Percentiles rank a stretch among this genome's conserved stretches.
Conservation (phyloP, 2,113 vertebrate genomes). For the Smithornis capensis region DNA sequence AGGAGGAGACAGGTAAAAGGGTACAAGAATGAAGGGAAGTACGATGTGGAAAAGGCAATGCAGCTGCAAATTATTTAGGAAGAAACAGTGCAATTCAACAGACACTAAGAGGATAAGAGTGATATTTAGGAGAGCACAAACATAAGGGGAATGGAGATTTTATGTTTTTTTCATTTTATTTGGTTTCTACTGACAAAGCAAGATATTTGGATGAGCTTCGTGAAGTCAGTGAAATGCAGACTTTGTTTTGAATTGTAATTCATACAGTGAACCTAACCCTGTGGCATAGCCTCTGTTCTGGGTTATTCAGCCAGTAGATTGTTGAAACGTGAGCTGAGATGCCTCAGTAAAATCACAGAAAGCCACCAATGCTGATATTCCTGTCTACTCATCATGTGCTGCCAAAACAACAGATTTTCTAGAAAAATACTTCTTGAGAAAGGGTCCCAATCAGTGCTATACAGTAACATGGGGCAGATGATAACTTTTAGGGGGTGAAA, state of each 20-base stretch:
- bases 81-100: not conserved
- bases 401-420: not conserved
- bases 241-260: not conserved
- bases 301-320: not conserved
- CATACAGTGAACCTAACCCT: not conserved
- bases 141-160: not conserved
- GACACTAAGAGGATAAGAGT: not conserved
- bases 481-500: not conserved
- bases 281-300: not conserved
- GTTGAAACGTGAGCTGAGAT: not conserved
- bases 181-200: not conserved
- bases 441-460: not conserved
- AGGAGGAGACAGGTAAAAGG: not conserved
- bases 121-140: not conserved
- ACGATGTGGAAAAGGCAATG: not conserved
- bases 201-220: not conserved
- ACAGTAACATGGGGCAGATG: not conserved
- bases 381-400: not conserved
- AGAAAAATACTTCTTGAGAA: not conserved
- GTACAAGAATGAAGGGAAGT: not conserved
- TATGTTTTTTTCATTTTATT: not conserved
- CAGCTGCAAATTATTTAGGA: not conserved
- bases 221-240: not conserved
- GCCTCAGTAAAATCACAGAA: not conserved
- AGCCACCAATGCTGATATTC: not conserved